A percentile compares a stretch with the other conserved stretches of the same genome.
These are phyloP conservation scores for Hyposmocoma kahamanoa DNA, from an alignment of 1,140 invertebrate genomes.

Conservation along the genomic window DNA sequence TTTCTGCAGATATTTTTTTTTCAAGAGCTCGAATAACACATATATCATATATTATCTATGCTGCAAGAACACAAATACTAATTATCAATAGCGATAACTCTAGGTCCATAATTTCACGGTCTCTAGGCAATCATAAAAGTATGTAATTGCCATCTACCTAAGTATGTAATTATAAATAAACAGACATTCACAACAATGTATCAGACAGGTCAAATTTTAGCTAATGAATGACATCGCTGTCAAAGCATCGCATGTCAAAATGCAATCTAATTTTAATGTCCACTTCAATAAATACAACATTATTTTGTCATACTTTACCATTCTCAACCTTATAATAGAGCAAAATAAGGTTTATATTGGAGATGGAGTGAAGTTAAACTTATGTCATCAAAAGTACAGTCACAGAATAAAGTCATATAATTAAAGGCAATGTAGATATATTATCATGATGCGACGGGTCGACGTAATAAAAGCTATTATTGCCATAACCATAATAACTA, in stretches of 20 bases:
- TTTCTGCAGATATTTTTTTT: too few relatives aligned
- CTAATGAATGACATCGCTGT: background rate
- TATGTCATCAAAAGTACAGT: background rate
- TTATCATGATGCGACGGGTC: slow-evolving; percentile 25
- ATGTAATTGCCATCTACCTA: too few relatives aligned
- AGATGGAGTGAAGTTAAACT: background rate
- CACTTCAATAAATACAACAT: too few relatives aligned
- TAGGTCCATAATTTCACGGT: too few relatives aligned
- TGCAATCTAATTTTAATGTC: background rate
- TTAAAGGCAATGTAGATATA: slow-evolving; percentile 41
- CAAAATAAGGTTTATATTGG: background rate
- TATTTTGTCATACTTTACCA: too few relatives aligned
- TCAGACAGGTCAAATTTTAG: background rate
- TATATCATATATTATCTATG: too few relatives aligned
- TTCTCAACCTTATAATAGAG: background rate
- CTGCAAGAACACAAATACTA: too few relatives aligned
- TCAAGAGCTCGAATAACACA: too few relatives aligned
- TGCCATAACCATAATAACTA: slow-evolving; percentile 18
- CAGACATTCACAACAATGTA: background rate
- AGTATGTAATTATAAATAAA: too few relatives aligned
- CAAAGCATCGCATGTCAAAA: background rate
- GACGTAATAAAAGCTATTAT: slow-evolving; percentile 24
- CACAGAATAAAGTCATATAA: slow-evolving; percentile 27
- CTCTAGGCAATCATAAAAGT: too few relatives aligned
- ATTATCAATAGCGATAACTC: too few relatives aligned